These are phyloP conservation scores for Papilio demoleus DNA, from an alignment of 2,888 invertebrate species.

Conservation along the genomic window DNA sequence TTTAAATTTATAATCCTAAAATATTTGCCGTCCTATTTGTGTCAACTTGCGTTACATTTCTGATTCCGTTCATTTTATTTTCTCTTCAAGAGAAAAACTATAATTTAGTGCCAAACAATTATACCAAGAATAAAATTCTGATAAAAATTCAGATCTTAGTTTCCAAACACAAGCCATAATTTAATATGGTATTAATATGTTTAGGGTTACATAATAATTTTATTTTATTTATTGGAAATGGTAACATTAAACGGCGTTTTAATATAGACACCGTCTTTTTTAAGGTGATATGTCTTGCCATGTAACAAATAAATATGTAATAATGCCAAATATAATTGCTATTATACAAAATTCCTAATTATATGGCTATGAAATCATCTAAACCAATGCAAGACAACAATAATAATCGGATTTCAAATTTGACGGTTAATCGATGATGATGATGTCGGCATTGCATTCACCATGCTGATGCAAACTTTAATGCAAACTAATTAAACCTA, in stretches of 20 bases:
- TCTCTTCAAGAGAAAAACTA: conserved; percentile 38
- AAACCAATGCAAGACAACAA: neutral
- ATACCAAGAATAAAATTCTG: conserved; percentile 37
- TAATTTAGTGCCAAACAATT: conserved; percentile 41
- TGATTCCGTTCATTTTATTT: conserved; percentile 39
- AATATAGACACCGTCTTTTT: neutral
- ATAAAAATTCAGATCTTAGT: conserved; percentile 16
- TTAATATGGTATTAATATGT: conserved; percentile 9
- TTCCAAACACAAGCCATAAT: neutral
- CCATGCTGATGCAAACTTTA: neutral
- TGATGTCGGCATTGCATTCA: neutral
- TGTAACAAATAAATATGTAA: neutral
- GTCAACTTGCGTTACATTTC: conserved; percentile 36
- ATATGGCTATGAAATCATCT: neutral
- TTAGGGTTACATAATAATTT: neutral
- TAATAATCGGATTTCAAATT: no score
- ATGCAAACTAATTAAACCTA: neutral
- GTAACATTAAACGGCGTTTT: neutral
- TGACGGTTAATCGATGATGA: no score
- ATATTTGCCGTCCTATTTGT: conserved; percentile 40
- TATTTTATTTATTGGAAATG: neutral
- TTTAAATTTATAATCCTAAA: conserved; percentile 16
- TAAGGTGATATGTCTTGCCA: conserved; percentile 5
- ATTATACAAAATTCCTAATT: neutral
- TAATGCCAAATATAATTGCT: neutral